Base-by-base conservation (phyloP, 2,888 invertebrate genomes). In the Apodemia duryi region DNA sequence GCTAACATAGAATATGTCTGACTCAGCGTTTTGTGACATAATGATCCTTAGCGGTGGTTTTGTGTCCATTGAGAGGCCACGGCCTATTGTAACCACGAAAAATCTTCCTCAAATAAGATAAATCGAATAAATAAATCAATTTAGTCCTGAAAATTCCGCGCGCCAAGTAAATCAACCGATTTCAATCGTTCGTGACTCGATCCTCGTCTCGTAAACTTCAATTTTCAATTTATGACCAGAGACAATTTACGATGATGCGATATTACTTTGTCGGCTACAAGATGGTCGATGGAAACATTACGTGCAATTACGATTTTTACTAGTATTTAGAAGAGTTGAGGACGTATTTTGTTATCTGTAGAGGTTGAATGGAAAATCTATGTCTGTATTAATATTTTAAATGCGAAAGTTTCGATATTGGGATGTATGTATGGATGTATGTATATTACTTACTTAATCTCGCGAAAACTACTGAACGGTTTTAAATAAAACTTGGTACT, bases 181-280 rank as follows among this genome's bases (percentile, higher is more conserved):
- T 63, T 70, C 73, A 62, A 54, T 67, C 71, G 13, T 57, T 32
- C 32, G 35, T 10, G 49, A 51, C 38, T 61, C 29, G 38, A 51
- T 61, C 51, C 61, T 52, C 60, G 49, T 46, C 49, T 77, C 80
- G 77, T 82, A 80, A 83, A 83, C 71, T 75, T 74, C 72, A 72
- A 70, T 70, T 57, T 68, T 73, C 69, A 67, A 70, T 82, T 82
- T 80, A 83, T 78, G 82, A 77, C 70, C 75, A 64, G 63, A 70
- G 72, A 73, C 74, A 74, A 81, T 84, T 84, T 84, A 84, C 74
- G 79, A 76, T 70, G 68, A 67, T 68, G 74, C 75, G 74, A 77
- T 80, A 75, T 79, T 82, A 77, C 67, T 68, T 63, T 28, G 51
- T 29, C 32, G 41, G 35, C 49, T 49, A 35, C 64, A 64, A 64